A percentile compares a stretch with the other conserved stretches of the same genome.
Evolutionary conservation across 2,888 invertebrate species (phyloP).

Genomic region (Nymphalis c-album): DNA sequence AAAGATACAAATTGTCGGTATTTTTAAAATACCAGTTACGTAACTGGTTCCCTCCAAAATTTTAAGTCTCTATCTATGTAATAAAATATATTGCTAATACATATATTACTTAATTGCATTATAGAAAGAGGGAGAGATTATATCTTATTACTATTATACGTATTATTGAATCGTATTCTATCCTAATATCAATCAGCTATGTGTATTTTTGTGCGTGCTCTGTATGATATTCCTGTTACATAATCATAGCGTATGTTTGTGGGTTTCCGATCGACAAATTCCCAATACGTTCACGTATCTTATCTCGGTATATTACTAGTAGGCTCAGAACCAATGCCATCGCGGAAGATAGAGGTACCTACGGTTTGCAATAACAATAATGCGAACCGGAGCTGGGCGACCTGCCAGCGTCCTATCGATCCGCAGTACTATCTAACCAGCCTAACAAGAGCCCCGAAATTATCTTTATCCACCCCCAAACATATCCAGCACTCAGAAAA

Average conservation of each 20-base stretch:
- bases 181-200: too few relatives aligned
- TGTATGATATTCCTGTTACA: slow-evolving; percentile 31
- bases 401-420: slow-evolving; percentile 80
- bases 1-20: too few relatives aligned
- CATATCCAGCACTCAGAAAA: slow-evolving; percentile 48
- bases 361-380: slow-evolving; percentile 79
- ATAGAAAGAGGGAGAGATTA: too few relatives aligned
- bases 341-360: slow-evolving; percentile 64
- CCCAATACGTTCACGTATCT: slow-evolving; percentile 57
- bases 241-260: slow-evolving; percentile 34
- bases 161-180: too few relatives aligned
- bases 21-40: too few relatives aligned
- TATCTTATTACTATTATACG: too few relatives aligned
- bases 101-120: too few relatives aligned
- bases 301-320: slow-evolving; percentile 63
- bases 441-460: slow-evolving; percentile 62
- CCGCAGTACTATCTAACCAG: slow-evolving; percentile 60
- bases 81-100: too few relatives aligned
- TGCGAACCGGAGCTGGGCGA: slow-evolving; percentile 78
- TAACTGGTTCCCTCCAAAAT: too few relatives aligned
- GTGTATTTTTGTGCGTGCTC: slow-evolving; percentile 18
- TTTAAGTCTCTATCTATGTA: too few relatives aligned
- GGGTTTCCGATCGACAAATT: slow-evolving; percentile 46
- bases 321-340: slow-evolving; percentile 70
- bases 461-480: slow-evolving; percentile 56